Conservation (phyloP, 2,797 vertebrate species). For the Pitangus sulphuratus region DNA sequence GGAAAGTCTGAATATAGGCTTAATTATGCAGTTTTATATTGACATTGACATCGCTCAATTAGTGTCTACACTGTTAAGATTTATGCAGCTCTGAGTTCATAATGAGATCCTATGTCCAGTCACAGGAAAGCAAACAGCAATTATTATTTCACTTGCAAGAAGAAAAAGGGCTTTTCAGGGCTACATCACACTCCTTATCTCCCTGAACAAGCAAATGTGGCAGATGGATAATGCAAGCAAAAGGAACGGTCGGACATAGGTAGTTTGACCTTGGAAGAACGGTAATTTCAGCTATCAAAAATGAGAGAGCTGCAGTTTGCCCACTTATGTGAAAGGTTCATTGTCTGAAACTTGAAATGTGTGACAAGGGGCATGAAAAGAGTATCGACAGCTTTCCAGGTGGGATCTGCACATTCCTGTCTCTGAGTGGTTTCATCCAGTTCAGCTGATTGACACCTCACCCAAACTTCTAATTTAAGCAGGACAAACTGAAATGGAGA, state of each 20-base stretch:
- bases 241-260: not conserved
- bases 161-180: not conserved
- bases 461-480: not conserved
- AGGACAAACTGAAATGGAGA: not conserved
- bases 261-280: not conserved
- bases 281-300: not conserved
- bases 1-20: not conserved
- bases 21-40: not conserved
- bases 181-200: not conserved
- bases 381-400: not conserved
- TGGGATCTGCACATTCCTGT: not conserved
- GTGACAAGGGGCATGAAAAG: not conserved
- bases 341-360: not conserved
- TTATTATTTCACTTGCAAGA: not conserved
- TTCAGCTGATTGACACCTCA: not conserved
- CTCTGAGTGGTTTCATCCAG: not conserved
- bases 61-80: not conserved
- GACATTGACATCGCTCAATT: not conserved
- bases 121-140: constrained; percentile 9
- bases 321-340: not conserved
- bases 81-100: not conserved
- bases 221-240: not conserved
- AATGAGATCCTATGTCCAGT: not conserved
- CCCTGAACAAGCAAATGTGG: constrained; percentile 2
- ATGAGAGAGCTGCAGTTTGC: not conserved